Percentiles rank a stretch among this genome's conserved stretches.
phyloP scores from a whole-genome alignment of 2,113 vertebrate species.

The Corythornis vintsioides region DNA sequence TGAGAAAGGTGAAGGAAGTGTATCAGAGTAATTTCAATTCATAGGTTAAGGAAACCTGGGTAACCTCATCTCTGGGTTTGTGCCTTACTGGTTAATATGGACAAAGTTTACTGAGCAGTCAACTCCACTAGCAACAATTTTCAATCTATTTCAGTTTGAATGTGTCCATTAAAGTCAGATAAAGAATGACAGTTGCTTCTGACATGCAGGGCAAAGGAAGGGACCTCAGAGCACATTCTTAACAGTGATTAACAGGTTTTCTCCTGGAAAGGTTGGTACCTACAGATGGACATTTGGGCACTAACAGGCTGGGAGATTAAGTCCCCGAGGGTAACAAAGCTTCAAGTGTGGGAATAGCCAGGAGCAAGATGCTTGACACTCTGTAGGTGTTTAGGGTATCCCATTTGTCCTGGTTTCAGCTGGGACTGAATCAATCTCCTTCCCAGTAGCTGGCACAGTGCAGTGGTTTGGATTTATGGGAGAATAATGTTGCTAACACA shows the following conservation, averaged over 20 bases:
- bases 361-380: not conserved
- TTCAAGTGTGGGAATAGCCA: not conserved
- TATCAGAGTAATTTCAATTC: not conserved
- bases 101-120: not conserved
- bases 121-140: not conserved
- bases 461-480: not conserved
- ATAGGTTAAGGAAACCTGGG: not conserved
- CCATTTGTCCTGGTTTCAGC: not conserved
- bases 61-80: not conserved
- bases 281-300: not conserved
- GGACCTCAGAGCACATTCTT: not conserved
- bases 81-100: not conserved
- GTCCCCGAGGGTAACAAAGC: not conserved
- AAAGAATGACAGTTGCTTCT: not conserved
- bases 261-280: not conserved
- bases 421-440: not conserved
- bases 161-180: not conserved
- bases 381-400: not conserved
- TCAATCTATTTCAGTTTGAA: not conserved
- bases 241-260: not conserved
- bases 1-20: accelerated
- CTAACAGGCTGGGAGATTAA: not conserved
- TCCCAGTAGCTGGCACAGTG: not conserved
- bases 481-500: not conserved
- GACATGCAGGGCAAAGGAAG: not conserved